Percentiles rank a stretch among this genome's conserved stretches.
Evolutionary conservation across 2,888 invertebrate genomes (phyloP).

Genomic region (Andricus curvator): DNA sequence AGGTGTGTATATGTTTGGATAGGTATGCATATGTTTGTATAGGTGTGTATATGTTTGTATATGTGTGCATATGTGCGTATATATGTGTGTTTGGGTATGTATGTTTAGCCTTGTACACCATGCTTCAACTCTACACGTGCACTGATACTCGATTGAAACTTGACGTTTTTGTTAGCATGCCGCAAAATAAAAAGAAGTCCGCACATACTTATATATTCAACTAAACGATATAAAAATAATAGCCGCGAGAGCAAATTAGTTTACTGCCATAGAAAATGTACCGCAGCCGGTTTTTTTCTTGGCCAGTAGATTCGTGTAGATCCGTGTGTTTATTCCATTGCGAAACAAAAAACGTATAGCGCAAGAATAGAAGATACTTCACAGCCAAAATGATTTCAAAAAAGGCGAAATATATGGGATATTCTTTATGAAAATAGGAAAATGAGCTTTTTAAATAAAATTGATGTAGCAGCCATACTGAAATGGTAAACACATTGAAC

Average conservation of each 20-base stretch:
- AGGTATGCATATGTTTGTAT: neutral
- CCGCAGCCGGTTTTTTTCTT: neutral
- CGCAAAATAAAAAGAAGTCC: neutral
- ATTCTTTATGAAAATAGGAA: no score
- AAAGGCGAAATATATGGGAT: no score
- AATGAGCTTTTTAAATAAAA: no score
- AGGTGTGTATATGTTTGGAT: neutral
- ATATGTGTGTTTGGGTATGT: neutral
- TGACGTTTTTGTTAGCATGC: neutral
- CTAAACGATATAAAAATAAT: neutral
- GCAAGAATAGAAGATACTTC: no score
- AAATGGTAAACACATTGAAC: no score
- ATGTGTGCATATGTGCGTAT: neutral
- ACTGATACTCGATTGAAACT: slow-evolving; percentile 9
- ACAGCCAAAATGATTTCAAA: no score
- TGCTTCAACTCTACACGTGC: neutral
- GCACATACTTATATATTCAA: neutral
- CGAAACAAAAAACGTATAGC: neutral
- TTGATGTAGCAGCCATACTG: no score
- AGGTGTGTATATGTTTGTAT: neutral
- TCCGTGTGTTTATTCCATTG: neutral
- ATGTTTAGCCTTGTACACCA: neutral
- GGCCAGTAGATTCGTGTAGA: neutral
- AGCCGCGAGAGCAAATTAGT: neutral
- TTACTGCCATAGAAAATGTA: neutral